Conservation (phyloP, 2,113 vertebrate genomes). For the Laticauda colubrina region DNA sequence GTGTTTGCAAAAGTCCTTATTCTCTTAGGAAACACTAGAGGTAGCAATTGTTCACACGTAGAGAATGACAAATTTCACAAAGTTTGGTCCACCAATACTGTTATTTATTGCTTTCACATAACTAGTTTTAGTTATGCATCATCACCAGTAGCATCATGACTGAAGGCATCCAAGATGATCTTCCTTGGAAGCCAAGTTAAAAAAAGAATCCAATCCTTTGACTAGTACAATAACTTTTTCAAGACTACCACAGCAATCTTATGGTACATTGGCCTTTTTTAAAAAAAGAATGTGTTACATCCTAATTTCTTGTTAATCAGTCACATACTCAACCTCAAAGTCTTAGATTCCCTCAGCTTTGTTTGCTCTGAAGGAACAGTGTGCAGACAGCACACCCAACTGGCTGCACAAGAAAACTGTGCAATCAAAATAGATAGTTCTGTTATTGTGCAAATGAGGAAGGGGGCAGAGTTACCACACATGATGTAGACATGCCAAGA, state of each 20-base stretch:
- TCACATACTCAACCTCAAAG: background rate
- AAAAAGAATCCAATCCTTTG: background rate
- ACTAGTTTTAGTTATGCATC: too few species aligned
- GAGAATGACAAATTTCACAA: background rate
- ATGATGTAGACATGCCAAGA: rapidly evolving
- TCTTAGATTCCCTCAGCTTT: background rate
- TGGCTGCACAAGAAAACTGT: slow-evolving; percentile 57
- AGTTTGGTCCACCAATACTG: background rate
- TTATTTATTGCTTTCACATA: background rate
- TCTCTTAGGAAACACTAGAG: background rate
- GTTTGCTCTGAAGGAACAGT: slow-evolving; percentile 24
- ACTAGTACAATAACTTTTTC: background rate
- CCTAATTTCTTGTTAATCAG: background rate
- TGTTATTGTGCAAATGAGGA: background rate
- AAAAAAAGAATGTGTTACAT: background rate
- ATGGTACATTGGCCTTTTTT: background rate
- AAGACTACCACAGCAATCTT: rapidly evolving
- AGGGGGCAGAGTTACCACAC: background rate
- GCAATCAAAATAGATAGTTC: background rate
- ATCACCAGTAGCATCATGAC: rapidly evolving
- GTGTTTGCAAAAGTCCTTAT: background rate
- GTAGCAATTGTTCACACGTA: background rate
- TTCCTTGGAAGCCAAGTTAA: background rate
- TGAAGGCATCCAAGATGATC: background rate
- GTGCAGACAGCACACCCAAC: slow-evolving; percentile 64